Evolutionary conservation across 2,113 vertebrate species (phyloP).

Genomic region (Nycticebus coucang): DNA sequence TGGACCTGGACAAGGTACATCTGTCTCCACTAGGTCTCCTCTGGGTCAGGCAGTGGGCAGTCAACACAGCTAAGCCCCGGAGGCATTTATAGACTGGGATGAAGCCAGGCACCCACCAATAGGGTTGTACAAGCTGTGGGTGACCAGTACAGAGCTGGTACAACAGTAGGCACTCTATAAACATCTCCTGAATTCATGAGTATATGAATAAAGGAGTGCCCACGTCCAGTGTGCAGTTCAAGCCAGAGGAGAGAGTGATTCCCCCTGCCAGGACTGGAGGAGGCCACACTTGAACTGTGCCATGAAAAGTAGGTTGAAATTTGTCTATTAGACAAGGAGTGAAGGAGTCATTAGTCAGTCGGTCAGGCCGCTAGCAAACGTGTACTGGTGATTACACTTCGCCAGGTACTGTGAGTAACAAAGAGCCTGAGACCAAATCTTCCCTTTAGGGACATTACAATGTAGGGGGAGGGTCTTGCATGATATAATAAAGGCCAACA

Average conservation of each 20-base stretch:
- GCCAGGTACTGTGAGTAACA: background rate
- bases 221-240: background rate
- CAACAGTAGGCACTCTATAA: background rate
- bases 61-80: background rate
- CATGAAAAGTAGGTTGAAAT: background rate
- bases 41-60: background rate
- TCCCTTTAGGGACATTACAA: background rate
- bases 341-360: background rate
- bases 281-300: background rate
- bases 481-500: background rate
- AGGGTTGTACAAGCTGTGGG: background rate
- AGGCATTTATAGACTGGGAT: background rate
- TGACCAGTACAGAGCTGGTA: background rate
- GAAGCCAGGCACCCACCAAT: background rate
- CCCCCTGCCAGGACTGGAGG: background rate
- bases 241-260: background rate
- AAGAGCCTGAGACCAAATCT: background rate
- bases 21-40: background rate
- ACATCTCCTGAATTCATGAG: background rate
- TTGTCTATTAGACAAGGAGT: background rate
- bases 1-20: constrained; percentile 94
- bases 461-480: background rate
- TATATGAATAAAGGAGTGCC: background rate
- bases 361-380: background rate
- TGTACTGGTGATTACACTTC: background rate